Evolutionary conservation across 92 coral and sea anemone species (phyloP).

Genomic region (Hydrozoanthus gracilis): DNA sequence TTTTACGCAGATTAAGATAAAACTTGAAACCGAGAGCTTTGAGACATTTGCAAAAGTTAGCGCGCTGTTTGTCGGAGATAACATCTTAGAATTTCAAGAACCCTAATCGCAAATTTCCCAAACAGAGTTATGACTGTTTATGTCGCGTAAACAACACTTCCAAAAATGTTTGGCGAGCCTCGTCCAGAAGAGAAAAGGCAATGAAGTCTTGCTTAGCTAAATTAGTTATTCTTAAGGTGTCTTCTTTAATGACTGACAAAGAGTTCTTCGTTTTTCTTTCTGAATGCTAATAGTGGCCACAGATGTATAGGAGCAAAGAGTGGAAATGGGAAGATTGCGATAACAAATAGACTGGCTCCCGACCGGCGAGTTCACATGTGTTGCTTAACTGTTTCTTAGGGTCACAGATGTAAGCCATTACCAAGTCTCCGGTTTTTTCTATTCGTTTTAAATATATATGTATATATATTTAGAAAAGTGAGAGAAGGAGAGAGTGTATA

Average conservation of each 20-base stretch:
- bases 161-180: not conserved
- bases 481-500: not conserved
- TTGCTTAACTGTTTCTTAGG: slow-evolving; percentile 37
- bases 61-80: slow-evolving; percentile 12
- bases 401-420: slow-evolving; percentile 40
- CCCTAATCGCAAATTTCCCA: not conserved
- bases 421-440: slow-evolving; percentile 1
- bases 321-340: not conserved
- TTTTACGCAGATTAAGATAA: not conserved
- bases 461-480: not conserved
- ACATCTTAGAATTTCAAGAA: slow-evolving; percentile 5
- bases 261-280: not conserved
- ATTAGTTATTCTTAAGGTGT: not conserved
- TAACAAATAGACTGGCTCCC: slow-evolving; percentile 17
- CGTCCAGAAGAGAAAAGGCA: not conserved
- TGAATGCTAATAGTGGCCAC: not conserved
- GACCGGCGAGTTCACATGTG: slow-evolving; percentile 8
- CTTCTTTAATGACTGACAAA: not conserved
- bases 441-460: not conserved
- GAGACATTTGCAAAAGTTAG: not conserved
- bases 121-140: slow-evolving; percentile 14
- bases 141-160: not conserved
- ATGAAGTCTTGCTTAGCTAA: not conserved
- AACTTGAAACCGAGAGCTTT: slow-evolving; percentile 3
- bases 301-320: slow-evolving; percentile 38